phyloP scores from a whole-genome alignment of 2,797 vertebrate species.

The Amblyraja radiata region DNA sequence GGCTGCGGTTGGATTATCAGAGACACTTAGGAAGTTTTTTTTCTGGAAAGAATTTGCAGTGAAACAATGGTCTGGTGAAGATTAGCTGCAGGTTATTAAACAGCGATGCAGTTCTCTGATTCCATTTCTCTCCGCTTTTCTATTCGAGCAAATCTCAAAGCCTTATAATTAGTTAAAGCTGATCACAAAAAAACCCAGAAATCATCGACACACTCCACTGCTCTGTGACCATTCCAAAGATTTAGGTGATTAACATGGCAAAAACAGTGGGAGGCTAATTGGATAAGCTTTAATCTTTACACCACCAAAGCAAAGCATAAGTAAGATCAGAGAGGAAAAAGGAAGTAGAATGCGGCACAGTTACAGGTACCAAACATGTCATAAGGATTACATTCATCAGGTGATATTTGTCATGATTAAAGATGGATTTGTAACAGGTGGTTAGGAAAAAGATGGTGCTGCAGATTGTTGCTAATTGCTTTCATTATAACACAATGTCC shows the following conservation, averaged over 20 bases:
- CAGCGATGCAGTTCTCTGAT: conserved; percentile 52
- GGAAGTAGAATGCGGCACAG: conserved; percentile 65
- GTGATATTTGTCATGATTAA: conserved; percentile 52
- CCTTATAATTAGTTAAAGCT: conserved; percentile 73
- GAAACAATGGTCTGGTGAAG: conserved; percentile 57
- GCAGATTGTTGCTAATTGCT: conserved; percentile 42
- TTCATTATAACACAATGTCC: neutral
- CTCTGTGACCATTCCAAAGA: conserved; percentile 56
- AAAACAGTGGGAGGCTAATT: conserved; percentile 78
- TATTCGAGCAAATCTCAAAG: conserved; percentile 59
- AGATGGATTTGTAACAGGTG: conserved; percentile 42
- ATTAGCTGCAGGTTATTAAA: conserved; percentile 61
- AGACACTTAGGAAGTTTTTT: conserved; percentile 57
- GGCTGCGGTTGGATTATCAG: conserved; percentile 71
- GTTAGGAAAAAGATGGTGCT: neutral
- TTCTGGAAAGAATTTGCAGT: conserved; percentile 50
- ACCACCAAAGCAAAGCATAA: conserved; percentile 51
- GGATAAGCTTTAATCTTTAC: conserved; percentile 85
- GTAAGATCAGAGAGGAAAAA: conserved; percentile 54
- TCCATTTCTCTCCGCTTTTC: conserved; percentile 53
- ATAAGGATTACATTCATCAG: conserved; percentile 58
- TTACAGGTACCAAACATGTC: conserved; percentile 73
- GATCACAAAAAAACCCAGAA: conserved; percentile 51
- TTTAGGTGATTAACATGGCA: conserved; percentile 68
- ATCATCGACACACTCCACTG: conserved; percentile 57